Conservation (phyloP, 92 coral and sea anemone genomes). For the Heteractis magnifica region DNA sequence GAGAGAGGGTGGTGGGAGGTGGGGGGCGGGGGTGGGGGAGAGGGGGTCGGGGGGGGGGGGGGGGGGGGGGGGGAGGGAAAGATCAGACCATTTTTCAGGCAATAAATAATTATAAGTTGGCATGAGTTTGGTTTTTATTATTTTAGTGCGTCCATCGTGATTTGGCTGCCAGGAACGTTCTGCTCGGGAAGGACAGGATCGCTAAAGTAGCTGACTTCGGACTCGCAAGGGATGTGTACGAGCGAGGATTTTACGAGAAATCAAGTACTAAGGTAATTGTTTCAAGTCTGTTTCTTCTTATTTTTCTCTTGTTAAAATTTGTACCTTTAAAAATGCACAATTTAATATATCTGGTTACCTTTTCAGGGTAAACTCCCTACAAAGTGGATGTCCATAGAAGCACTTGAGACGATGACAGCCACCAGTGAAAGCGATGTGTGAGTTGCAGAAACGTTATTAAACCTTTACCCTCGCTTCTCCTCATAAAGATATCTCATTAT, state of each 20-base stretch:
- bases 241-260: slow-evolving; percentile 42
- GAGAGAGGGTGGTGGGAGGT: too few relatives aligned
- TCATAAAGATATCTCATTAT: not conserved
- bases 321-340: too few relatives aligned
- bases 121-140: too few relatives aligned
- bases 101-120: too few relatives aligned
- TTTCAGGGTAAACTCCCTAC: slow-evolving; percentile 60
- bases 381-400: slow-evolving; percentile 72
- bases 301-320: too few relatives aligned
- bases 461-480: too few relatives aligned
- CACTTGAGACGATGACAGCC: slow-evolving; percentile 46
- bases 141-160: slow-evolving; percentile 53
- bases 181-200: slow-evolving; percentile 41
- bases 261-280: too few relatives aligned
- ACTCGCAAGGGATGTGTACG: slow-evolving; percentile 56
- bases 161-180: slow-evolving; percentile 53
- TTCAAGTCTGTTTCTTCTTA: too few relatives aligned
- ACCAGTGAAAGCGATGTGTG: slow-evolving; percentile 47
- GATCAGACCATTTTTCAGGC: too few relatives aligned
- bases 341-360: not conserved
- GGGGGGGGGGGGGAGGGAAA: too few relatives aligned
- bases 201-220: slow-evolving; percentile 65
- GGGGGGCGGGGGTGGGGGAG: too few relatives aligned
- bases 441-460: not conserved
- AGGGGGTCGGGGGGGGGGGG: too few relatives aligned